phyloP scores from a whole-genome alignment of 2,797 vertebrate genomes.

The Sitta carolinensis region DNA sequence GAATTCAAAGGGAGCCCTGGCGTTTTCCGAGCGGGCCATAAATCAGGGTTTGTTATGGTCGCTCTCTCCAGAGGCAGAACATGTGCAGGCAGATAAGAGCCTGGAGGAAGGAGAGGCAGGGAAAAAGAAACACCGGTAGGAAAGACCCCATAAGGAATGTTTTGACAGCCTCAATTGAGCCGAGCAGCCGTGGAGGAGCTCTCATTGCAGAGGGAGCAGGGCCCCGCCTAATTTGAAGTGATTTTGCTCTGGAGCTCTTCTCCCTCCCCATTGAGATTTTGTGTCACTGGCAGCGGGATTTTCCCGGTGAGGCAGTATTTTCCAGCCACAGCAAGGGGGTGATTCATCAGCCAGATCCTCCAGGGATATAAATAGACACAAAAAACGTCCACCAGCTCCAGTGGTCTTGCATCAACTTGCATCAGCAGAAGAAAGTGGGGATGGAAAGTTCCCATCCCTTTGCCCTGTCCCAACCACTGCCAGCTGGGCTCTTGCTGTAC shows the following conservation, averaged over 20 bases:
- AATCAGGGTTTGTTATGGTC: conserved; percentile 43
- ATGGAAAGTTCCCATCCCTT: conserved; percentile 17
- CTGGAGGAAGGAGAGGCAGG: conserved; percentile 30
- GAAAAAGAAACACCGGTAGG: conserved; percentile 2
- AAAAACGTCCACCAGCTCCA: neutral
- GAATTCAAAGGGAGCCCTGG: conserved; percentile 2
- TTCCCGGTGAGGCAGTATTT: conserved; percentile 37
- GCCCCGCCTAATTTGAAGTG: neutral
- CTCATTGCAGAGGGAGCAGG: neutral
- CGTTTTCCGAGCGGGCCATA: neutral
- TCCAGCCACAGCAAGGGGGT: neutral
- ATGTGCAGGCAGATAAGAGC: conserved; percentile 67
- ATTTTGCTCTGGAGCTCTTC: neutral
- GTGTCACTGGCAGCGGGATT: conserved; percentile 14
- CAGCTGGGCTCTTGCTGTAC: neutral
- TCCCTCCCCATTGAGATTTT: neutral
- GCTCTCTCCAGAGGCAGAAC: neutral
- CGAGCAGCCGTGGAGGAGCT: neutral
- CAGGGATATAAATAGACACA: conserved; percentile 30
- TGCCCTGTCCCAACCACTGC: neutral
- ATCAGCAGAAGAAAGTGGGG: neutral
- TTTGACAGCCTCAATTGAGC: neutral
- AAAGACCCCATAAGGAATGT: conserved; percentile 14
- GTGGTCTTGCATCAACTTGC: conserved; percentile 45
- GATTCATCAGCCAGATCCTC: conserved; percentile 49